Evolutionary conservation across 2,888 invertebrate species (phyloP), one percentile per base, ranked within the genome.

Genomic region (Lottia gigantea): DNA sequence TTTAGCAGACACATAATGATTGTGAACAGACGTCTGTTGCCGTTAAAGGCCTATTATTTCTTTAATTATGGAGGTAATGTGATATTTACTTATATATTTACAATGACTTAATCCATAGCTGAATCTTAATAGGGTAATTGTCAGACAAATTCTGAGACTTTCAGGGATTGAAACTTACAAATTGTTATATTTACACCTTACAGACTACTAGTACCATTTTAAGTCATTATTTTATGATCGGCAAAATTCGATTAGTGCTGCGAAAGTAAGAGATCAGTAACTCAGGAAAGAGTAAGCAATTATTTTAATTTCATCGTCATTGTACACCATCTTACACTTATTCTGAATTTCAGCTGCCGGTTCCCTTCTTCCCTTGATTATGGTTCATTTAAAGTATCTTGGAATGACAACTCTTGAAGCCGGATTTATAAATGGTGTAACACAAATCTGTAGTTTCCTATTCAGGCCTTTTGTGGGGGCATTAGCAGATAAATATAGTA

Each of bases 11-110:
- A 40, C 40, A 40, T 40, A 6, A 55, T 55, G 55, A 16, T 92
- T 87, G 91, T 95, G 68, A 92, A 95, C 87, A 90, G 86, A 78
- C 90, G 90, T 62, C 90, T 94, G 65, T 81, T 95, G 89, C 95
- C 95, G 11, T 91, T 95, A 64, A 95, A 95, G 91, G 92, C 93
- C 0, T 95, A 95, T 86, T 95, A 92, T 85, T 95, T 95, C 89
- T 94, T 95, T 87, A 94, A 95, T 82, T 94, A 74, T 72, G 75
- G 74, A 68, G 82, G 80, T 83, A 64, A 76, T 78, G 3, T 23
- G 0, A 19, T 55, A 23, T 6, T 11, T 14, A 19, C 1, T 23
- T 55, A 12, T 55, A 19, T 49, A 49, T n/a, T 49, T 49, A 15
- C 3, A 31, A 6, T 2, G 31, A 31, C n/a, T n/a, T n/a, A 31